Percentiles rank a stretch among this genome's conserved stretches.
phyloP scores from a whole-genome alignment of 1,140 invertebrate genomes.

The Drosophila ohnishii region DNA sequence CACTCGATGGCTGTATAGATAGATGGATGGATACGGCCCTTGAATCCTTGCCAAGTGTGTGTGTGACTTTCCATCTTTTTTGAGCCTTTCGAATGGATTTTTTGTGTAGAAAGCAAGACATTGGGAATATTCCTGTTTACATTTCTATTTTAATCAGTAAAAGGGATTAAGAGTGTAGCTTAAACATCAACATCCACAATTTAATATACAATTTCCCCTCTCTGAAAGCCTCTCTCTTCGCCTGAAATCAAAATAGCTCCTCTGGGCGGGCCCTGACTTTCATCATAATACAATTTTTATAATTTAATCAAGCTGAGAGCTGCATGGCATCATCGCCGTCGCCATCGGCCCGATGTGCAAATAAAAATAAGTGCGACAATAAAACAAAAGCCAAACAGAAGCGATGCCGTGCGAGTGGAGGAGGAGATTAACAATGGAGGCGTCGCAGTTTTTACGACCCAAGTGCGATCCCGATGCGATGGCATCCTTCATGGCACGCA shows the following conservation, averaged over 20 bases:
- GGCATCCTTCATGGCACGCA: conserved; percentile 50
- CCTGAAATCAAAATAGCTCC: conserved; percentile 25
- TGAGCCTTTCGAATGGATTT: background rate
- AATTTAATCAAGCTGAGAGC: conserved; percentile 77
- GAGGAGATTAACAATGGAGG: conserved; percentile 67
- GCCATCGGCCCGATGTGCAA: conserved; percentile 59
- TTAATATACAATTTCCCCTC: background rate
- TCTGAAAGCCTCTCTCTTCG: background rate
- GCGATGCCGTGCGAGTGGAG: conserved; percentile 51
- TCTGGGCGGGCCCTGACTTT: conserved; percentile 27
- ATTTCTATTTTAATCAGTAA: background rate
- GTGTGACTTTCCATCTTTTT: background rate
- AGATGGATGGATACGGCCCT: conserved; percentile 9
- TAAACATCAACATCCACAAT: background rate
- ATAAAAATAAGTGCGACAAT: conserved; percentile 80
- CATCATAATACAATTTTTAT: conserved; percentile 78
- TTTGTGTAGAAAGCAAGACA: conserved; percentile 1
- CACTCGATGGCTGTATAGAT: conserved; percentile 33
- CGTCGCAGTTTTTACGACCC: conserved; percentile 63
- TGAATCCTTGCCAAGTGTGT: conserved; percentile 32
- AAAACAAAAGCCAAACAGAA: conserved; percentile 72
- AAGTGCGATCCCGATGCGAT: conserved; percentile 29
- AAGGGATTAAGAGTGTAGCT: background rate
- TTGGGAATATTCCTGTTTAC: too few relatives aligned
- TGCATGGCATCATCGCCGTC: conserved; percentile 21